Base-by-base conservation (phyloP, 92 coral and sea anemone species). In the Siderastrea radians region DNA sequence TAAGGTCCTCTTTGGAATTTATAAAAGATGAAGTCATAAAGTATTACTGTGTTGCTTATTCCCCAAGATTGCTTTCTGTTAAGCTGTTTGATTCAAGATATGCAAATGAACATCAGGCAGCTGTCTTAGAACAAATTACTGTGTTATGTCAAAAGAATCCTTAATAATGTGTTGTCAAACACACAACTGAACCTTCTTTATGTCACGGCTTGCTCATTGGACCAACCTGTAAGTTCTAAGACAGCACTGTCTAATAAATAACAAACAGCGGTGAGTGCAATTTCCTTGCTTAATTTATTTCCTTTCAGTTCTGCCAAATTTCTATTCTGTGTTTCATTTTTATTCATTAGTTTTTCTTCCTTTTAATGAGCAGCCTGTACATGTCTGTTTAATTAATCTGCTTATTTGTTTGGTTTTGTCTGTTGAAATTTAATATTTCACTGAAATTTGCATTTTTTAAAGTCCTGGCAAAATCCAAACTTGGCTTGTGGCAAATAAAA, bases 361-460 rank as follows among this genome's bases (percentile, higher is more conserved):
- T 77, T 49, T 4, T n/a, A 63, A 9, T 26, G 11, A 50, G 45
- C 9, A 61, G 57, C 71, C 13, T 4, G 10, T 52, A n/a, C 14
- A 49, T 65, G 1, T 44, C 54, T 68, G 67, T 81, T 46, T 38
- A 68, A 38, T 51, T 81, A 14, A 68, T 51, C 52, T 26, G 16
- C 26, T 19, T 67, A 52, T 81, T 81, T 81, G 85, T 13, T 26
- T 26, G 38, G 53, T 54, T 81, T 53, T 68, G 62, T 64, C 17
- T 81, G 50, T 70, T 67, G 63, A 81, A 81, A 54, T 81, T 53
- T 10, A 81, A 14, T 44, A 43, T 16, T 15, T 52, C 54, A 9
- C 19, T 54, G 66, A 49, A 80, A 67, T 81, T 81, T 81, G 85
- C 85, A 81, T 81, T 49, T 72, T 49, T 69, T 67, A 49, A 55